Conservation (phyloP, 2,797 vertebrate genomes). For the Cossypha dichroa region DNA sequence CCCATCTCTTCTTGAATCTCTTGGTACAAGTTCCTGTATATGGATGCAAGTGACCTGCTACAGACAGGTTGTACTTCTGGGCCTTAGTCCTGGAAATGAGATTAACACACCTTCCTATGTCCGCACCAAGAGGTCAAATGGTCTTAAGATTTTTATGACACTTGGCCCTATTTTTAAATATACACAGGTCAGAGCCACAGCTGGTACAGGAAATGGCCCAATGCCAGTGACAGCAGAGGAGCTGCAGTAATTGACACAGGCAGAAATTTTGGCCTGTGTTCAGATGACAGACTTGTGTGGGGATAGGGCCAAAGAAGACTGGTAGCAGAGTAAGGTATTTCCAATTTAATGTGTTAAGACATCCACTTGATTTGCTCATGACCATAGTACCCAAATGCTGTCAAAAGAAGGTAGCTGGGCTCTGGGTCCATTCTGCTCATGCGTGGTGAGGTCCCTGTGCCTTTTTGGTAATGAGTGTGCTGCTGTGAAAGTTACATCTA, state of each 20-base stretch:
- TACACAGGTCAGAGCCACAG: background rate
- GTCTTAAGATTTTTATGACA: background rate
- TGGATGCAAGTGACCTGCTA: background rate
- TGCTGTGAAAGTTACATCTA: constrained; percentile 6
- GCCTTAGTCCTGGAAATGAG: constrained; percentile 9
- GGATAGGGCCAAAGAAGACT: background rate
- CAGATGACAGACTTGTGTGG: background rate
- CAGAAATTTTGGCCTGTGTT: background rate
- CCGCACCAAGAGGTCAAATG: background rate
- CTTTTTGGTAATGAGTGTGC: background rate
- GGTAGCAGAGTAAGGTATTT: constrained; percentile 13
- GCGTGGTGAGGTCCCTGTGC: background rate
- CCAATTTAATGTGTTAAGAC: background rate
- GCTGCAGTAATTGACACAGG: background rate
- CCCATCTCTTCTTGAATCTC: background rate
- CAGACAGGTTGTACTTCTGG: background rate
- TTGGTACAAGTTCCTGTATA: background rate
- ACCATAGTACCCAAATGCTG: background rate
- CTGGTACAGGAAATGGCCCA: background rate
- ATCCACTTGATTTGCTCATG: background rate
- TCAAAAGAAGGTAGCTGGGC: background rate
- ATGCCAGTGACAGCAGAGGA: background rate
- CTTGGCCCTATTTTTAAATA: constrained; percentile 34
- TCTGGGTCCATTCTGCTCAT: background rate
- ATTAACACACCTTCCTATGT: background rate